Evolutionary conservation across 2,797 vertebrate species (phyloP).

Genomic region (Rhinoraja longicauda): DNA sequence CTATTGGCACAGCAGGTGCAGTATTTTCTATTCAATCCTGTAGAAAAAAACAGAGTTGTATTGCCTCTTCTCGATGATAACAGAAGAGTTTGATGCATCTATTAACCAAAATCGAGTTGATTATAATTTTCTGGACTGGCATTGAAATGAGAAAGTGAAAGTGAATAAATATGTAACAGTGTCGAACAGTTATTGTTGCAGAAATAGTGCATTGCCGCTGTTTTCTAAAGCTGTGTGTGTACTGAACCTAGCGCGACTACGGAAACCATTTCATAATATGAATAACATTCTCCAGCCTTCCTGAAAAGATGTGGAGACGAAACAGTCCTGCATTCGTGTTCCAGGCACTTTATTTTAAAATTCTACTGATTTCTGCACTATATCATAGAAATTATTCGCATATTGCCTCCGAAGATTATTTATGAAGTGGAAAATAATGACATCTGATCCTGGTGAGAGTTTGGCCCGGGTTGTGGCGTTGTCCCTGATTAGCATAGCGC

Average conservation of each 20-base stretch:
- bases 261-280: too few species aligned
- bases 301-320: not conserved
- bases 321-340: not conserved
- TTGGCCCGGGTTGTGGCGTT: not conserved
- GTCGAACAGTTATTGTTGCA: not conserved
- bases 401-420: not conserved
- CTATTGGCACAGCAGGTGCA: not conserved
- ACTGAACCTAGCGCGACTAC: not conserved
- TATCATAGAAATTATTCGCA: not conserved
- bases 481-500: constrained; percentile 23
- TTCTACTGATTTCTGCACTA: not conserved
- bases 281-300: not conserved
- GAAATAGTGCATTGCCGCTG: not conserved
- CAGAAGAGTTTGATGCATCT: not conserved
- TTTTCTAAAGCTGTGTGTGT: not conserved
- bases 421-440: not conserved
- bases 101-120: not conserved
- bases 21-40: too few species aligned
- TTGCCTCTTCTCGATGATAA: not conserved
- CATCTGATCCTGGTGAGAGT: not conserved
- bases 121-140: not conserved
- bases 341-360: not conserved
- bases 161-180: not conserved
- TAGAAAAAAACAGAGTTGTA: not conserved
- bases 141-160: not conserved